Evolutionary conservation across 2,888 invertebrate genomes (phyloP), one percentile per base, ranked within the genome.

Genomic region (Pandemis cinnamomeana): DNA sequence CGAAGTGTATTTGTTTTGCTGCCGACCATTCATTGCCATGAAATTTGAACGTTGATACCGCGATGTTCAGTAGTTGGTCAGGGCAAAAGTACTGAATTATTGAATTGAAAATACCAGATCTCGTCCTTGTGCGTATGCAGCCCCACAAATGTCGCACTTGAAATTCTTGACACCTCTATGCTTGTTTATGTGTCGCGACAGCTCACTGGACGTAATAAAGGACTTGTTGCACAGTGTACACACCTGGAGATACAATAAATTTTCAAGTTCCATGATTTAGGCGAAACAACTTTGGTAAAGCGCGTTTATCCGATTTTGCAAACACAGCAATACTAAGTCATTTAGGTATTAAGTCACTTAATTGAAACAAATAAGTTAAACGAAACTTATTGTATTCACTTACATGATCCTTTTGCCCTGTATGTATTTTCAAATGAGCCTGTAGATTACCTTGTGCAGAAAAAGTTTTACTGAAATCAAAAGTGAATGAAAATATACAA

Each of bases 361-460:
- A 36, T 36, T 4, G 1, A 36, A 36, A 36, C 27, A 4, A 36
- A 36, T 36, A 36, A 36, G 27, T 4, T 4, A 36, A 36, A 36
- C 27, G 2, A 36, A 36, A 36, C 27, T 36, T 36, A 36, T 7
- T 7, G 0, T 48, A 10, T 48, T 51, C 0, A 82, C 91, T 87
- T 83, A 94, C 94, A 84, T 95, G 95, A 87, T 96, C 95, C 64
- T 94, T 93, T 78, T 95, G 94, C 0, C 95, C 95, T 0, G 94
- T 92, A 75, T 96, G 96, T 48, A 95, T 95, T 86, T 95, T 96
- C n/a, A 95, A 89, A 83, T 96, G 96, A 1, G 95, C 95, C 77
- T 95, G 95, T 76, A 96, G 94, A 82, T 95, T 95, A 0, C 95
- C 95, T 82, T 95, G 89, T 0, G 95, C 95, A 0, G 95, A 94